Evolutionary conservation across 2,888 invertebrate genomes (phyloP), one percentile per base, ranked within the genome.

Genomic region (Orthosia gracilis): DNA sequence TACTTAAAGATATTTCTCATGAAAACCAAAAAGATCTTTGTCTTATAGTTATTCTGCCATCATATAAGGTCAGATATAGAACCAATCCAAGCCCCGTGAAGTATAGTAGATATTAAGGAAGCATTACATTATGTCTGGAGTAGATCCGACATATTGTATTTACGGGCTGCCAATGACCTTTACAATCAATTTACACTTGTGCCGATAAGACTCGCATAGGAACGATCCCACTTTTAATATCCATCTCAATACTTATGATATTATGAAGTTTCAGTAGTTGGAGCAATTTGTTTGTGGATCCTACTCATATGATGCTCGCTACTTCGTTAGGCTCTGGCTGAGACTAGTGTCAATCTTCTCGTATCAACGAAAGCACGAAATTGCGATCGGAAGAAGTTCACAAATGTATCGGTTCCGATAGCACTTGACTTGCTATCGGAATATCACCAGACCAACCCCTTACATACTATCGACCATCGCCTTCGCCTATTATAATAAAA

Each of bases 111-210:
- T 40, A 21, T 64, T 64, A 4, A 15, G 57, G 52, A 63, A 77
- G 40, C 18, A 18, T 26, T 76, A 21, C 47, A 55, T 31, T 55
- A 23, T 49, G 23, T 15, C 17, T 74, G 47, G 11, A 62, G 13
- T 66, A 62, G 13, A 63, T 62, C 17, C n/a, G 23, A n/a, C 26
- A 40, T 73, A 23, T 40, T 31, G 5, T 55, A 58, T 72, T 59
- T 59, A 72, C 58, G 31, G n/a, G 54, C 58, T 73, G 73, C 58
- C 78, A 72, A 64, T 73, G 73, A 78, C 78, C 64, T 73, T 78
- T 47, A 68, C 45, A 59, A 67, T 64, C 73, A 73, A 64, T 78
- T 78, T 21, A 68, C 18, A 55, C 50, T 26, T 23, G 49, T 21
- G 13, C 50, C 45, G 54, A 73, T 68, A 68, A 54, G 26, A n/a